These are phyloP conservation scores for Cephalopterus ornatus DNA, from an alignment of 2,113 vertebrate species.

Conservation along the genomic window DNA sequence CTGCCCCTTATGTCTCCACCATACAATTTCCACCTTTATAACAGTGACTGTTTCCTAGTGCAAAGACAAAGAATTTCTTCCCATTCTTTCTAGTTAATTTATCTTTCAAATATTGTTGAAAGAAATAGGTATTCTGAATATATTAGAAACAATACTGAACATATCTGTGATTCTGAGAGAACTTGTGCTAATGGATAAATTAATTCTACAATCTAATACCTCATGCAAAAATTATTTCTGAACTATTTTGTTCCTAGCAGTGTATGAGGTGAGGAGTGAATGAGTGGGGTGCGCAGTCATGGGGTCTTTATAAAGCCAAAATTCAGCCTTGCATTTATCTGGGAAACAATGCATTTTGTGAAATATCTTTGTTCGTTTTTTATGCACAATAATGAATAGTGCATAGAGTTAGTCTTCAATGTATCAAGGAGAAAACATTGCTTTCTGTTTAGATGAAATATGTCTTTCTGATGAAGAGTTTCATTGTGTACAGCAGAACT, in stretches of 20 bases:
- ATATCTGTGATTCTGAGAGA: background rate
- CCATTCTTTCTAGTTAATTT: background rate
- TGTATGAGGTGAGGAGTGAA: background rate
- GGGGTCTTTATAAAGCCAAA: background rate
- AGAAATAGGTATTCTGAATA: background rate
- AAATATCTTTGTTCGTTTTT: background rate
- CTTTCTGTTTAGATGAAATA: background rate
- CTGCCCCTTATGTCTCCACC: background rate
- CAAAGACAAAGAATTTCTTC: background rate
- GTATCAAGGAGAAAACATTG: background rate
- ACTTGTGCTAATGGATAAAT: background rate
- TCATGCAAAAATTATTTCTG: background rate
- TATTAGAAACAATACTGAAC: background rate
- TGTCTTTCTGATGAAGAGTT: background rate
- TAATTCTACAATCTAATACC: background rate
- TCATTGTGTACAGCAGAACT: background rate
- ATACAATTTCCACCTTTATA: background rate
- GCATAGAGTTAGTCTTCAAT: background rate
- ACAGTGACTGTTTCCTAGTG: background rate
- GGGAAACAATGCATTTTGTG: background rate
- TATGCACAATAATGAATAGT: background rate
- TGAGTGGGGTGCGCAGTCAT: rapidly evolving
- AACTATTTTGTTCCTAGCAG: background rate
- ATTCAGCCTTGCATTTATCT: background rate
- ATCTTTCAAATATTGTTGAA: background rate